Conservation (phyloP, 2,888 invertebrate genomes). For the Drosophila longiperda region DNA sequence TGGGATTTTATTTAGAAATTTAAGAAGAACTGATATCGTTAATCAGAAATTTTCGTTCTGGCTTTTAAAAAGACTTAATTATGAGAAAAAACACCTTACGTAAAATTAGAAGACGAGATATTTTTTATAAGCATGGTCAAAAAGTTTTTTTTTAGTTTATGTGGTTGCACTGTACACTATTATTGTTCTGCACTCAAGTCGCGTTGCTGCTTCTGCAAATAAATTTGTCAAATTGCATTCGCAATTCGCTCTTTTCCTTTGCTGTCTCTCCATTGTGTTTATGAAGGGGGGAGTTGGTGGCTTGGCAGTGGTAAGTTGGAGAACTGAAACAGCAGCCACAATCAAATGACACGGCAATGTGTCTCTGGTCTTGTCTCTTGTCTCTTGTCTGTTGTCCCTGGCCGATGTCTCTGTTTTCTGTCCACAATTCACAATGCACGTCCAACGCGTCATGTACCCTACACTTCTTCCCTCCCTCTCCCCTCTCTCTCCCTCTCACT, state of each 20-base stretch:
- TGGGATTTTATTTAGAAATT: too few relatives aligned
- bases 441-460: slow-evolving; percentile 8
- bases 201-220: slow-evolving; percentile 72
- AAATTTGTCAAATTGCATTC: slow-evolving; percentile 80
- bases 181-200: slow-evolving; percentile 62
- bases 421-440: slow-evolving; percentile 29
- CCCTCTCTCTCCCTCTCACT: neutral
- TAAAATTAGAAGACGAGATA: neutral
- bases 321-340: slow-evolving; percentile 38
- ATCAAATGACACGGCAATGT: slow-evolving; percentile 58
- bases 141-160: neutral
- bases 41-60: neutral
- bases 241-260: slow-evolving; percentile 49
- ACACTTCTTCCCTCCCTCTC: neutral
- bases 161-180: neutral
- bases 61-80: neutral
- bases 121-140: neutral
- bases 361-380: slow-evolving; percentile 26
- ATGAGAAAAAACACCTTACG: neutral
- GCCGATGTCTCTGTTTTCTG: slow-evolving; percentile 17
- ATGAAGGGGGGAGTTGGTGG: neutral
- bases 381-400: neutral
- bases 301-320: slow-evolving; percentile 1
- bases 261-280: neutral
- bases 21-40: neutral